These are phyloP conservation scores for Sipunculus nudus DNA, from an alignment of 2,888 invertebrate species.

Conservation along the genomic window DNA sequence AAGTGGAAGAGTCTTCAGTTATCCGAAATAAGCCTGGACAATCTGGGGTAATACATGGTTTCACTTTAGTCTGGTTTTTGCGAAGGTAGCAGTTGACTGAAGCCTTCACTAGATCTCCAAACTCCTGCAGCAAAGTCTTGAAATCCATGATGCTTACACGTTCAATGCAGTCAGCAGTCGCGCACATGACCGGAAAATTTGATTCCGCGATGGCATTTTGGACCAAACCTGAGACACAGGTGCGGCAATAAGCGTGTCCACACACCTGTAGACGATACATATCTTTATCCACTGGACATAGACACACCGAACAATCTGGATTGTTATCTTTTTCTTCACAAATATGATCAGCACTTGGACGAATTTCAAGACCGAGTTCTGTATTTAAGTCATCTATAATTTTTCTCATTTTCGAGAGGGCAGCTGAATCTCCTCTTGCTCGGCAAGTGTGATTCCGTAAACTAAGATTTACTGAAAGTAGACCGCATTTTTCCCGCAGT, in stretches of 20 bases:
- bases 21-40: slow-evolving; percentile 53
- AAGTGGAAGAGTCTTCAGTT: slow-evolving; percentile 37
- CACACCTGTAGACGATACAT: slow-evolving; percentile 54
- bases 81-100: slow-evolving; percentile 44
- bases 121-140: slow-evolving; percentile 12
- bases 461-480: no score
- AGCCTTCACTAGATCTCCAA: slow-evolving; percentile 31
- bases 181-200: slow-evolving; percentile 51
- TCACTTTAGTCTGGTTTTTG: slow-evolving; percentile 36
- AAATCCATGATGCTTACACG: slow-evolving; percentile 36
- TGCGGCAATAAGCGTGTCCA: slow-evolving; percentile 55
- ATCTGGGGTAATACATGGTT: slow-evolving; percentile 54
- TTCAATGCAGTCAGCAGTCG: slow-evolving; percentile 43
- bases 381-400: no score
- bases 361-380: no score
- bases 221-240: slow-evolving; percentile 42
- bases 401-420: no score
- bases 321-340: slow-evolving; percentile 5
- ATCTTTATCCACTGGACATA: slow-evolving; percentile 49
- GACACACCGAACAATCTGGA: slow-evolving; percentile 52
- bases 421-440: no score
- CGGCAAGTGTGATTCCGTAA: no score
- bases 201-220: slow-evolving; percentile 37
- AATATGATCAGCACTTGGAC: no score
- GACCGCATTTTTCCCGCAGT: no score